Conservation (phyloP, 2,113 vertebrate species). For the Calyptommatus sinebrachiatus region DNA sequence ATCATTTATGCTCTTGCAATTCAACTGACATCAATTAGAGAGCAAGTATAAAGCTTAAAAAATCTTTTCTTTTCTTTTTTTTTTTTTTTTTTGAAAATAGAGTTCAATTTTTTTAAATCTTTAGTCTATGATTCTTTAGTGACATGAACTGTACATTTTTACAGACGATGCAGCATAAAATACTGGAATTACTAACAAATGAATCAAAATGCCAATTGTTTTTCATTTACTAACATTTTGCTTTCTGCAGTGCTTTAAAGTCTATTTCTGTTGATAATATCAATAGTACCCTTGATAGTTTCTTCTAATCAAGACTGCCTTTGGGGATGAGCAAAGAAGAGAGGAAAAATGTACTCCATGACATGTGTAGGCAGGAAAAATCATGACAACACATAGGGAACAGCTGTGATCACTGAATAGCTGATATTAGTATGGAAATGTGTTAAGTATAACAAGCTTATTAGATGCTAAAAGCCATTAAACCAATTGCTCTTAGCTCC, state of each 20-base stretch:
- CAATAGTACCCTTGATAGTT: neutral
- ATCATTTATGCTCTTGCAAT: too few relatives aligned
- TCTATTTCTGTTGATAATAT: neutral
- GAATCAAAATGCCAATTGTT: neutral
- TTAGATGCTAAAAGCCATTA: neutral
- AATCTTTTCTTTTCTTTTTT: too few relatives aligned
- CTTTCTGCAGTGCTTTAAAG: neutral
- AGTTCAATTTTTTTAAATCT: neutral
- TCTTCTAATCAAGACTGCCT: neutral
- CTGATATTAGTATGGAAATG: neutral
- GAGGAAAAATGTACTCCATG: neutral
- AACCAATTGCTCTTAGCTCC: neutral
- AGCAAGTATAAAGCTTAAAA: neutral
- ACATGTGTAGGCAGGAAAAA: neutral
- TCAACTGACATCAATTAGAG: too few relatives aligned
- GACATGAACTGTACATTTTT: neutral
- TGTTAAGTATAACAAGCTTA: constrained; percentile 1
- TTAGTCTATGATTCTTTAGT: neutral
- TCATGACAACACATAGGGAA: neutral
- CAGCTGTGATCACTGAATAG: neutral
- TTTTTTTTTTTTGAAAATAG: neutral
- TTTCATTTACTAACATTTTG: neutral
- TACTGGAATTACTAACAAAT: neutral
- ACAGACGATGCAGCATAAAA: neutral
- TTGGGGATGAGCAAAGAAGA: neutral